Conservation (phyloP, 2,797 vertebrate species). For the Thripadectes ignobilis region DNA sequence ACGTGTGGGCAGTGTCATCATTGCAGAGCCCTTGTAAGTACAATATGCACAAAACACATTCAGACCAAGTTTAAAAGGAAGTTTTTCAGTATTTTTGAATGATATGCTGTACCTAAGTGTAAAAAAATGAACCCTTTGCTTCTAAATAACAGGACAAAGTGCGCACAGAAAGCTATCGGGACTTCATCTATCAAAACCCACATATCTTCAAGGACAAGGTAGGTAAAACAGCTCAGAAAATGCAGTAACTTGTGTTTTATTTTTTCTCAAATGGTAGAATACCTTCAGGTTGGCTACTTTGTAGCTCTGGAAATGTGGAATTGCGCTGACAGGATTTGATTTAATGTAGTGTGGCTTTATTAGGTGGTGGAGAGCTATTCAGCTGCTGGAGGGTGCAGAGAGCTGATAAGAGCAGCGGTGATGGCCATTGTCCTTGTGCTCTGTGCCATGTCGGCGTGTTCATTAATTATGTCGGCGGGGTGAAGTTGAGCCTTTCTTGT, state of each 20-base stretch:
- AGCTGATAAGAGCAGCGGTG: conserved; percentile 82
- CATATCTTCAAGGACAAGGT: conserved; percentile 96
- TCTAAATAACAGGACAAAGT: conserved; percentile 85
- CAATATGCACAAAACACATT: background rate
- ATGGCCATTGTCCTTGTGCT: conserved; percentile 69
- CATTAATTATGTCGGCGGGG: conserved; percentile 82
- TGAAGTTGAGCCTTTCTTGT: conserved; percentile 64
- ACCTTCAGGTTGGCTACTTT: background rate
- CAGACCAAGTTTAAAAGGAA: background rate
- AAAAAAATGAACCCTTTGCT: background rate
- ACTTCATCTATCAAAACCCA: conserved; percentile 91
- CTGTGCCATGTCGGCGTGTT: conserved; percentile 68
- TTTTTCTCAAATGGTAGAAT: background rate
- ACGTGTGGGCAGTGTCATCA: accelerated
- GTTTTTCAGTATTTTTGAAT: background rate
- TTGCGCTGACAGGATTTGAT: conserved; percentile 66
- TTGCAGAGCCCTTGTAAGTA: background rate
- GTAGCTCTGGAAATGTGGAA: background rate
- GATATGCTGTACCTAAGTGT: background rate
- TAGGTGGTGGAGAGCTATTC: conserved; percentile 64
- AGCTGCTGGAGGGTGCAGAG: conserved; percentile 74
- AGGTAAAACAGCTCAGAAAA: conserved; percentile 45
- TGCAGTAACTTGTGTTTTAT: background rate
- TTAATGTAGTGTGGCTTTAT: conserved; percentile 76
- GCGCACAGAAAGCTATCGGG: conserved; percentile 92